Conservation (phyloP, 2,113 vertebrate species). For the Xiphophorus hellerii region DNA sequence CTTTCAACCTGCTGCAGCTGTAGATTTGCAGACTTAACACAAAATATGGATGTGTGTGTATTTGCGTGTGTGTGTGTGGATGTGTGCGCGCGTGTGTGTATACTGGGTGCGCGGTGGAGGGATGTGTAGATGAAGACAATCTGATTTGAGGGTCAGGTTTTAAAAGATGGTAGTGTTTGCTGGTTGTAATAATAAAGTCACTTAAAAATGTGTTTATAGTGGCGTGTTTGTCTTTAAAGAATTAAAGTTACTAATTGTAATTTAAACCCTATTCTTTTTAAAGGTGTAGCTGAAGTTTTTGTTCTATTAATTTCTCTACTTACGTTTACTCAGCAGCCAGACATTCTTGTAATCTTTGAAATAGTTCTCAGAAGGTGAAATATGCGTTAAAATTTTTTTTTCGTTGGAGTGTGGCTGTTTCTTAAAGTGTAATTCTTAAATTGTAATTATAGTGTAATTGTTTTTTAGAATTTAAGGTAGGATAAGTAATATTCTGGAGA, state of each 20-base stretch:
- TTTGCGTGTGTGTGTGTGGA: not conserved
- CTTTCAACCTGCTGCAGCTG: slow-evolving; percentile 6
- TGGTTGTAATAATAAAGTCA: not conserved
- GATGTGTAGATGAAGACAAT: not conserved
- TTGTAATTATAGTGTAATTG: not conserved
- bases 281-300: not conserved
- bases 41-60: not conserved
- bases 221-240: not conserved
- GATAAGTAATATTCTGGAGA: too few relatives aligned
- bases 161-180: not conserved
- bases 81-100: not conserved
- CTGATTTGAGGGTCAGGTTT: not conserved
- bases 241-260: not conserved
- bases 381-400: not conserved
- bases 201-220: not conserved
- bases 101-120: not conserved
- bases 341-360: not conserved
- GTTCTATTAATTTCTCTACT: too few relatives aligned
- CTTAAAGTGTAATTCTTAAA: too few relatives aligned
- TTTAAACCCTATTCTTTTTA: not conserved
- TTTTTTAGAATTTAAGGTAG: too few relatives aligned
- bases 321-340: too few relatives aligned
- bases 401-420: not conserved
- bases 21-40: slow-evolving; percentile 4
- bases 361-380: not conserved